phyloP scores from a whole-genome alignment of 2,888 invertebrate species.

The Drosophila pseudotakahashii region DNA sequence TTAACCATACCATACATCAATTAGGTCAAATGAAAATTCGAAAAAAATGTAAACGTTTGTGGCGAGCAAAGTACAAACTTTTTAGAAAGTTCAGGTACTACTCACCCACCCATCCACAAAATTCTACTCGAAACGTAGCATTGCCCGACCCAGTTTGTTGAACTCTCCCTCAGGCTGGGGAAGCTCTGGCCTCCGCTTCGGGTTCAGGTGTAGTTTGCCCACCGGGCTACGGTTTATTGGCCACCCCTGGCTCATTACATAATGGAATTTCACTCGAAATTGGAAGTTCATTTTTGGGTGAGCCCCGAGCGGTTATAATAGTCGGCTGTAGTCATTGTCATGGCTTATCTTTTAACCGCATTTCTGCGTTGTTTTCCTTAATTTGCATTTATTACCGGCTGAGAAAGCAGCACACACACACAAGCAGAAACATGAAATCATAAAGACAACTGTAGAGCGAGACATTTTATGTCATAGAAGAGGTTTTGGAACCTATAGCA shows the following conservation, averaged over 20 bases:
- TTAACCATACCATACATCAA: not conserved
- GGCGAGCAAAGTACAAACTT: not conserved
- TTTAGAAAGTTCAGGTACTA: not conserved
- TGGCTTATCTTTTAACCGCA: constrained; percentile 37
- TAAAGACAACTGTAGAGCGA: constrained; percentile 16
- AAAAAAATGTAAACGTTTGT: not conserved
- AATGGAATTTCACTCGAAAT: constrained; percentile 46
- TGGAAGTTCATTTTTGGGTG: constrained; percentile 36
- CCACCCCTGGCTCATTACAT: constrained; percentile 32
- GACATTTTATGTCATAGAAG: constrained; percentile 37
- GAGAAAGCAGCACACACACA: constrained; percentile 9
- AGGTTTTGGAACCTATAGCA: constrained; percentile 31
- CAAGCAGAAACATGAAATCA: not conserved
- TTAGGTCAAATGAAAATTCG: not conserved
- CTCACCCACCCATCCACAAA: constrained; percentile 4
- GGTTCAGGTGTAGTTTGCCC: constrained; percentile 23
- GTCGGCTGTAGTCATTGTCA: constrained; percentile 32
- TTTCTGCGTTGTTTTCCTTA: constrained; percentile 40
- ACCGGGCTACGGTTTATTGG: constrained; percentile 26
- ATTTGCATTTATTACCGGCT: constrained; percentile 67
- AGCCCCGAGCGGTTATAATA: constrained; percentile 20
- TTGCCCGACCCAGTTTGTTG: constrained; percentile 34
- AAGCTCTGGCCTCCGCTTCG: not conserved
- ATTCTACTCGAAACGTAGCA: too few species aligned
- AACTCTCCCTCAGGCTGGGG: constrained; percentile 25